phyloP scores from a whole-genome alignment of 2,888 invertebrate genomes.

The Lampropteryx suffumata region DNA sequence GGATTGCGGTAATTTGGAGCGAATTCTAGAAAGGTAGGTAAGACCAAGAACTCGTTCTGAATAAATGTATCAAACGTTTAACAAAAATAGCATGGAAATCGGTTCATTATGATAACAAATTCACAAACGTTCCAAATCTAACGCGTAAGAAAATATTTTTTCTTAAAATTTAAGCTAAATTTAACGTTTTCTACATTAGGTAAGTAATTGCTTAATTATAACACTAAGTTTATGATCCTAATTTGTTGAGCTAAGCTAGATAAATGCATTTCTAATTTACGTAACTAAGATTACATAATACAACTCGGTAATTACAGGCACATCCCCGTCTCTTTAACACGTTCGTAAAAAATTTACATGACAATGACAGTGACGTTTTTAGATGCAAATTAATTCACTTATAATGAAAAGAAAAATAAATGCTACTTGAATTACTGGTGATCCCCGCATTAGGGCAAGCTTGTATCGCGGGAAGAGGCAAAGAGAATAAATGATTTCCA shows the following conservation, averaged over 20 bases:
- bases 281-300: background rate
- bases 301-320: background rate
- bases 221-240: slow-evolving; percentile 1
- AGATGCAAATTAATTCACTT: too few species aligned
- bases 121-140: background rate
- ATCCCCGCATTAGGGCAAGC: too few species aligned
- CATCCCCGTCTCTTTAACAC: too few species aligned
- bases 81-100: slow-evolving; percentile 14
- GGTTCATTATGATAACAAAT: slow-evolving; percentile 16
- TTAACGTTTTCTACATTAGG: background rate
- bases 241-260: slow-evolving; percentile 12
- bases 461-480: too few species aligned
- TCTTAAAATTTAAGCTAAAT: background rate
- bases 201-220: background rate
- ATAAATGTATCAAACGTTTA: slow-evolving; percentile 15
- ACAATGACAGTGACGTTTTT: too few species aligned
- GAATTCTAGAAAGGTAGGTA: slow-evolving; percentile 4
- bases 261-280: slow-evolving; percentile 15
- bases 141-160: background rate
- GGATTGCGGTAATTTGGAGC: slow-evolving; percentile 6
- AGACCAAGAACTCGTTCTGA: slow-evolving; percentile 12
- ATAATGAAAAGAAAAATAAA: too few species aligned
- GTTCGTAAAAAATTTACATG: too few species aligned
- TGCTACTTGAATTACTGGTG: too few species aligned
- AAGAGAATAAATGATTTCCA: too few species aligned